Conservation (phyloP, 2,888 invertebrate species). For the Scrobipalpa costella region DNA sequence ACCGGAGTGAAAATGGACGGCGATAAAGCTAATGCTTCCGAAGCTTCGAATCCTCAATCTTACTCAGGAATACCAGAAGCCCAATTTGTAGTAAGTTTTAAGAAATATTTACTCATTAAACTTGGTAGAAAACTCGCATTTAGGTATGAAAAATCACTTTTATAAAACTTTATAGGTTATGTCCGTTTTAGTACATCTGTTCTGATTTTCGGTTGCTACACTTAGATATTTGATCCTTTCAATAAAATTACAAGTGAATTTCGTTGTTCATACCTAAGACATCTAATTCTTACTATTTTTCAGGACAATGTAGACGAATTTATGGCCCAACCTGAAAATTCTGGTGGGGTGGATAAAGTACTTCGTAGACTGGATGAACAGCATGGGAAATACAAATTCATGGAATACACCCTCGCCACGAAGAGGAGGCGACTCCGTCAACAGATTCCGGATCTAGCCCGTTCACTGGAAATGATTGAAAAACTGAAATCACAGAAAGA, state of each 20-base stretch:
- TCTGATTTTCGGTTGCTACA: neutral
- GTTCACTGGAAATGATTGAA: slow-evolving; percentile 95
- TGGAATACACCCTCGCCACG: slow-evolving; percentile 95
- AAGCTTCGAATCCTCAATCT: slow-evolving; percentile 75
- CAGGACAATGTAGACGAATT: slow-evolving; percentile 97
- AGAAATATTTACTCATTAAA: neutral
- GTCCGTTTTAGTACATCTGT: slow-evolving; percentile 3
- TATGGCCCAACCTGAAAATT: slow-evolving; percentile 92
- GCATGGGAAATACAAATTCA: slow-evolving; percentile 97
- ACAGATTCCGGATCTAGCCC: slow-evolving; percentile 96
- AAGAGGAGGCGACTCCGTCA: slow-evolving; percentile 92
- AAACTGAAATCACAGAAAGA: slow-evolving; percentile 91
- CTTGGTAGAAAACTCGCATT: neutral
- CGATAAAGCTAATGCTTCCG: slow-evolving; percentile 55
- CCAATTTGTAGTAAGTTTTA: slow-evolving; percentile 88
- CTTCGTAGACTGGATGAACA: slow-evolving; percentile 94
- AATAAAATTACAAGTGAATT: neutral
- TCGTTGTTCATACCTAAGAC: neutral
- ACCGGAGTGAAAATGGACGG: slow-evolving; percentile 62
- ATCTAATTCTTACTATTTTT: slow-evolving; percentile 35
- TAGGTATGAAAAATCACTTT: neutral
- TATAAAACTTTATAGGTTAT: slow-evolving; percentile 4
- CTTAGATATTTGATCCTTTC: neutral
- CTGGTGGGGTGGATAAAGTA: slow-evolving; percentile 91
- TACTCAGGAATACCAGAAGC: slow-evolving; percentile 94